Base-by-base conservation (phyloP, 1,140 invertebrate species). In the Saxidomus purpurata region DNA sequence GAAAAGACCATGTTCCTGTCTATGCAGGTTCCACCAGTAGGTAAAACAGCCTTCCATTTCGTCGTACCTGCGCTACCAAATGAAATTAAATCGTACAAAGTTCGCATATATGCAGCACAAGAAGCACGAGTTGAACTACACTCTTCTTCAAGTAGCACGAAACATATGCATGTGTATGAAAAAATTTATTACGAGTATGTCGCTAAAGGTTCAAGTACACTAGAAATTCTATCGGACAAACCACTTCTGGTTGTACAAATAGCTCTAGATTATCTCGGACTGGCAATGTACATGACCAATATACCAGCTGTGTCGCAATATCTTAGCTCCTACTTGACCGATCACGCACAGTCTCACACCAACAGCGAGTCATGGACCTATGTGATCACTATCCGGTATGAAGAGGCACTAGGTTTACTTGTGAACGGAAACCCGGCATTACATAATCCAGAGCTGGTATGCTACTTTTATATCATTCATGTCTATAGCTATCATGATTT, bases 201-300 rank as follows among this genome's bases (percentile, higher is more conserved):
- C 6, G n/a, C 67, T 15, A 71, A 36, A 71, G 36, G 67, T 28
- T 71, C 67, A 4, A 71, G 34, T n/a, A 28, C 67, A 19, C 34
- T 71, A n/a, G 67, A 71, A 71, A 71, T 71, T 6, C 22, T 71
- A 6, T 71, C 67, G 1, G 67, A 71, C 25, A 71, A 15, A 6
- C 34, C 67, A 71, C 19, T 71, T 17, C 36, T 71, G 67, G 67
- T 71, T 3, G 67, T 71, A 38, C 67, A 71, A n/a, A 71, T 71
- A 19, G 34, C 34, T 1, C 15, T 38, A 2, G n/a, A 71, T n/a
- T 36, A 31, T 19, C 0, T 31, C 17, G 34, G 34, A 19, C 34
- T 1, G 28, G 67, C 67, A 1, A 38, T 71, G 67, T 71, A 6
- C 17, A 71, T 71, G 67, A 71, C 67, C 1, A 40, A 36, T 15